Conservation (phyloP, 2,113 vertebrate genomes). For the Myodes glareolus region DNA sequence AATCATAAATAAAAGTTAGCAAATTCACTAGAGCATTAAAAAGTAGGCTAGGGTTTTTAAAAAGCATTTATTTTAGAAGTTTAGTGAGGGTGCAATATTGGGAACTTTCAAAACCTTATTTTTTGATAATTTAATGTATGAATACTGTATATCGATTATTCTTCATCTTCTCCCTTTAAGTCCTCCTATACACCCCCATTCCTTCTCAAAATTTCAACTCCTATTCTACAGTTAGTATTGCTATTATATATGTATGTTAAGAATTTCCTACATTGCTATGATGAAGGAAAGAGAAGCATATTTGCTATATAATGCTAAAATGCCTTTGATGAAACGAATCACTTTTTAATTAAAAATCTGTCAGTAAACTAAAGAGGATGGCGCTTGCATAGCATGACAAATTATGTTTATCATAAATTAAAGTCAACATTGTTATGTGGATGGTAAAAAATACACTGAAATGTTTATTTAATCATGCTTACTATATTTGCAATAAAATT, state of each 20-base stretch:
- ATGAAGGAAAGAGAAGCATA: not conserved
- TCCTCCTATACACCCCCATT: not conserved
- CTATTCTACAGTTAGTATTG: not conserved
- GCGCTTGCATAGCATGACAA: not conserved
- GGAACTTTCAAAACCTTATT: not conserved
- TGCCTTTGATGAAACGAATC: slow-evolving; percentile 10
- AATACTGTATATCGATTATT: not conserved
- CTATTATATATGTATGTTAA: not conserved
- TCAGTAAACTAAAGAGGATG: not conserved
- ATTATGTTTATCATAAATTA: not conserved
- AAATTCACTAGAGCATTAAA: not conserved
- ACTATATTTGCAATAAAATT: not conserved
- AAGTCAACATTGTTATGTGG: not conserved
- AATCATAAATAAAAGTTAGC: slow-evolving; percentile 7
- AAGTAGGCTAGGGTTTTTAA: not conserved
- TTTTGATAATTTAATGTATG: not conserved
- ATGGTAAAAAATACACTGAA: not conserved
- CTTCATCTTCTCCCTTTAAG: not conserved
- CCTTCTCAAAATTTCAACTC: not conserved
- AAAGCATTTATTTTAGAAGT: slow-evolving; percentile 12
- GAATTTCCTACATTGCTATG: not conserved
- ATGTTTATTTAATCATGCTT: not conserved
- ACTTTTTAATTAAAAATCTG: not conserved
- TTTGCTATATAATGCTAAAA: not conserved
- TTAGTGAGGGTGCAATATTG: not conserved